These are phyloP conservation scores for Lissonota sp. DNA, from an alignment of 2,888 invertebrate species.

Conservation along the genomic window DNA sequence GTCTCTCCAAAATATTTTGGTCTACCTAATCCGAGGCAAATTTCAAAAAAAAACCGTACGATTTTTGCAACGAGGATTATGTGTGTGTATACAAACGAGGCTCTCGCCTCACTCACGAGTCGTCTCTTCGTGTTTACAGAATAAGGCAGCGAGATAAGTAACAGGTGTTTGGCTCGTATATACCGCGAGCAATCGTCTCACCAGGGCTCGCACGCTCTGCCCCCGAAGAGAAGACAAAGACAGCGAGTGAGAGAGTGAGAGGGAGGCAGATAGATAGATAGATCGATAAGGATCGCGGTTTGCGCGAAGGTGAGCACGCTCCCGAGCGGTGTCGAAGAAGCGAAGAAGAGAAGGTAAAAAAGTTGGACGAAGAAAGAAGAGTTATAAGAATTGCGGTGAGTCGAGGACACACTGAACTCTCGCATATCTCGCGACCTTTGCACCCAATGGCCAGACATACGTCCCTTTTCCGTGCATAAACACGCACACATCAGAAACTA, in stretches of 20 bases:
- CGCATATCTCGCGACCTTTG: slow-evolving; percentile 57
- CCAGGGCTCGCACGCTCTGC: slow-evolving; percentile 32
- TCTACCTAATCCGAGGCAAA: too few relatives aligned
- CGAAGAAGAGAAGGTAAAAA: slow-evolving; percentile 53
- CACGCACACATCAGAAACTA: too few relatives aligned
- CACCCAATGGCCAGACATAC: slow-evolving; percentile 21
- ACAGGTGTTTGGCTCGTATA: slow-evolving; percentile 65
- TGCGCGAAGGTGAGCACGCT: slow-evolving; percentile 65
- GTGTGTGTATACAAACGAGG: slow-evolving; percentile 20
- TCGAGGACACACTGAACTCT: slow-evolving; percentile 65
- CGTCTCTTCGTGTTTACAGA: slow-evolving; percentile 61
- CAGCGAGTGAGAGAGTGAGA: not conserved
- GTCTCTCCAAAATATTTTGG: too few relatives aligned
- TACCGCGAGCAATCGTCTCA: slow-evolving; percentile 63
- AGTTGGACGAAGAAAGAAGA: slow-evolving; percentile 34
- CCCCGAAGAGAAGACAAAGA: slow-evolving; percentile 24
- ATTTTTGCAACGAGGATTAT: not conserved
- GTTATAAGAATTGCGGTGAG: slow-evolving; percentile 56
- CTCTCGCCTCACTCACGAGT: slow-evolving; percentile 14
- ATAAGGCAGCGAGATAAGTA: slow-evolving; percentile 64
- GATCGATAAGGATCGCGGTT: slow-evolving; percentile 64
- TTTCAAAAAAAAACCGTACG: too few relatives aligned
- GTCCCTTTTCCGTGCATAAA: slow-evolving; percentile 7
- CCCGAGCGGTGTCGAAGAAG: slow-evolving; percentile 60
- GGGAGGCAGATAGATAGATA: slow-evolving; percentile 29